Percentiles rank a stretch among this genome's conserved stretches.
These are phyloP conservation scores for Lasioglossum morio DNA, from an alignment of 2,888 invertebrate species.

Conservation along the genomic window DNA sequence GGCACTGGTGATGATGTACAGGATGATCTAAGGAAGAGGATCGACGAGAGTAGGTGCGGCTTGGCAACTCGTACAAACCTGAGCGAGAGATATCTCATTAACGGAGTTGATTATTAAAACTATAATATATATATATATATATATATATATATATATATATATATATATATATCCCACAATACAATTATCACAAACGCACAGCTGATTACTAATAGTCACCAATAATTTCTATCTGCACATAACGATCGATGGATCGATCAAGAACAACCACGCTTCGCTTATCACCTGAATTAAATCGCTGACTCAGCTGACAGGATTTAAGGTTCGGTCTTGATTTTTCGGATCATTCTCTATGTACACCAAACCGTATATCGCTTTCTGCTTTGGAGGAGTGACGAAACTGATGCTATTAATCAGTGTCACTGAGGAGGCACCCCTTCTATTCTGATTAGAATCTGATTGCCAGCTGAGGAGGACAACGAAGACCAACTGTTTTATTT, in stretches of 20 bases:
- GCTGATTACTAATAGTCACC: not conserved
- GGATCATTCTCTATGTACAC: not conserved
- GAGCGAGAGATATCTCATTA: not conserved
- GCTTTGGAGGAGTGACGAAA: slow-evolving; percentile 20
- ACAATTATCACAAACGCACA: not conserved
- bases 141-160: no score
- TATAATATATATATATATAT: no score
- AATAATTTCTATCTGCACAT: not conserved
- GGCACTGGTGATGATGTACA: slow-evolving; percentile 22
- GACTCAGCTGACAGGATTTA: not conserved
- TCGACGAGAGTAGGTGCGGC: not conserved
- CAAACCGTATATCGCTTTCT: not conserved
- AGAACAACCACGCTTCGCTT: slow-evolving; percentile 13
- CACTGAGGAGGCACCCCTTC: not conserved
- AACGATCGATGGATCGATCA: not conserved
- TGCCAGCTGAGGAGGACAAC: not conserved
- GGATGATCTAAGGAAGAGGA: slow-evolving; percentile 19
- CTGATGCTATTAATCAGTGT: slow-evolving; percentile 6
- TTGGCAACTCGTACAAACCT: not conserved
- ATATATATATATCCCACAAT: not conserved
- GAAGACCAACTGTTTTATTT: no score
- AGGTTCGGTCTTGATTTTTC: not conserved
- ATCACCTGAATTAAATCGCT: not conserved
- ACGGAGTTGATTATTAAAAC: not conserved
- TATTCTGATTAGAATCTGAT: not conserved